Evolutionary conservation across 2,888 invertebrate species (phyloP).

Genomic region (Enchytraeus crypticus): DNA sequence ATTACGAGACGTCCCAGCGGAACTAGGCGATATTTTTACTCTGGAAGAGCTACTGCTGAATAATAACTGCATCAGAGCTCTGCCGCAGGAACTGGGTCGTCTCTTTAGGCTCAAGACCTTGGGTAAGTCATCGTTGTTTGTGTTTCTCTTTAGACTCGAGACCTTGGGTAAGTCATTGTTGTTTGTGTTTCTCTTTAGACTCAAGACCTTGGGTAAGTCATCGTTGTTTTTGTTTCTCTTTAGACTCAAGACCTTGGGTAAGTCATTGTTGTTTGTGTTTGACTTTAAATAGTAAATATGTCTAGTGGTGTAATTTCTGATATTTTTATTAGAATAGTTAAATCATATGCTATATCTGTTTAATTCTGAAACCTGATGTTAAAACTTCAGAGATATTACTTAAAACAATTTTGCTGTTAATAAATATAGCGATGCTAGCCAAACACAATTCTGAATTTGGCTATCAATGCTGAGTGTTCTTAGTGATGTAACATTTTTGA

Average conservation of each 20-base stretch:
- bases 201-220: neutral
- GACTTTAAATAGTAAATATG: neutral
- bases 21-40: constrained; percentile 90
- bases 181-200: neutral
- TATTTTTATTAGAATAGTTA: no score
- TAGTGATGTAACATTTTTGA: no score
- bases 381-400: no score
- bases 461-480: no score
- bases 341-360: no score
- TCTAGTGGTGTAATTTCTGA: no score
- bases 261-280: neutral
- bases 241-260: neutral
- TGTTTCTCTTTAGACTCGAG: neutral
- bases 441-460: no score
- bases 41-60: constrained; percentile 87
- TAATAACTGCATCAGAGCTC: constrained; percentile 82
- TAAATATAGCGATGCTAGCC: no score
- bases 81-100: constrained; percentile 95
- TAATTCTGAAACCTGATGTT: no score
- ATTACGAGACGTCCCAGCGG: constrained; percentile 82
- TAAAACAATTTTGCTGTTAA: no score
- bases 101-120: constrained; percentile 89
- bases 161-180: constrained; percentile 13
- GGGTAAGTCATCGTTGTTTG: constrained; percentile 55
- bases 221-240: constrained; percentile 20